Evolutionary conservation across 2,888 invertebrate genomes (phyloP), one percentile per base, ranked within the genome.

Genomic region (Aphodius granarius): DNA sequence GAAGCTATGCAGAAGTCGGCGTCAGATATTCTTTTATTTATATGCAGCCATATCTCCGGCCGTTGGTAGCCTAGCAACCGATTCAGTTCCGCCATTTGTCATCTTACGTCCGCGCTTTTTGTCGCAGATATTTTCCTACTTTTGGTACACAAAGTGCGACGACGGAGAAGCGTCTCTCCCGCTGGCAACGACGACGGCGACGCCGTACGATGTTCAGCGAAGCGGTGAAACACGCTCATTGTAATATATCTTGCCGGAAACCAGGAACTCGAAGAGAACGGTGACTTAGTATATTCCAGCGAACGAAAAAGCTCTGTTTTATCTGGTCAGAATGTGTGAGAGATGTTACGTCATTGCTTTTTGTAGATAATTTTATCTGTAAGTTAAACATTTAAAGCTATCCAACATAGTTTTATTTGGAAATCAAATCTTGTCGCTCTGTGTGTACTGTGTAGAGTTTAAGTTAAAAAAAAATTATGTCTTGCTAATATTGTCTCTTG

Each of bases 21-120:
- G 84, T 85, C 85, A 74, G 77, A 81, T 81, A 82, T 82, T 83
- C 84, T 84, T 84, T 84, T 84, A 85, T 85, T 84, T 85, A 84
- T 84, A 85, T 84, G 83, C 84, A 84, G 85, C 85, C 85, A 85
- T 85, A 85, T 84, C 84, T 85, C 84, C 80, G 79, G 81, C 79
- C 80, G 76, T 77, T 77, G 84, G 85, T 85, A 84, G 84, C 85
- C 83, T 84, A 84, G 84, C 84, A 83, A 85, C 85, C 82, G 81
- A 81, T 83, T 82, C 83, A 81, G 83, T 83, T 82, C 84, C 82
- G 84, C 85, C 84, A 85, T 84, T 77, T 77, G 77, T 78, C 76
- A 76, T 76, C 75, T 74, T 77, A 73, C 75, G 82, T 81, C 82
- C 82, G 82, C 79, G 82, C 82, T 83, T 84, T 85, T 84, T 83